Evolutionary conservation across 2,797 vertebrate genomes (phyloP).

Genomic region (Thripadectes ignobilis): DNA sequence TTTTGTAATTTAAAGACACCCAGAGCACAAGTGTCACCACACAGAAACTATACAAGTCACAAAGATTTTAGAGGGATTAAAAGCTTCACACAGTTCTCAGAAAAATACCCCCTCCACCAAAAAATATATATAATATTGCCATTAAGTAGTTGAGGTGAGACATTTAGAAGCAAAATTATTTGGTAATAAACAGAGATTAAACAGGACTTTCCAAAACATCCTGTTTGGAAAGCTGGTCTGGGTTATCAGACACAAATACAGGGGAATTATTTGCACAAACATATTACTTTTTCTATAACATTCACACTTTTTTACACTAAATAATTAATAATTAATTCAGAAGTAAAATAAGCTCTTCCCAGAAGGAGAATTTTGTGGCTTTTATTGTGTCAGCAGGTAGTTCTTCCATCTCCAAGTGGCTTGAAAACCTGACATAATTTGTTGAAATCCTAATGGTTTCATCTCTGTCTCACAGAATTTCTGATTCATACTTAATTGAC

Average conservation of each 20-base stretch:
- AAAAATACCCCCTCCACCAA: too few species aligned
- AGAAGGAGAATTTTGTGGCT: background rate
- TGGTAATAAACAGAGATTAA: background rate
- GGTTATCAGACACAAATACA: background rate
- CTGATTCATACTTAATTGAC: slow-evolving; percentile 56
- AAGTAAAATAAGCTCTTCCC: background rate
- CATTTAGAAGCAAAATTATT: background rate
- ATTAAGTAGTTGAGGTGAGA: background rate
- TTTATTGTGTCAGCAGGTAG: background rate
- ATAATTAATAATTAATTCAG: background rate
- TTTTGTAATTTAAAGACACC: background rate
- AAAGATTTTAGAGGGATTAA: background rate
- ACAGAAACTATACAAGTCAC: background rate
- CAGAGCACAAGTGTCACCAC: background rate
- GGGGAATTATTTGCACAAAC: background rate
- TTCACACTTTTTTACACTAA: background rate
- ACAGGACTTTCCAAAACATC: rapidly evolving
- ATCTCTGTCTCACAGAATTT: background rate
- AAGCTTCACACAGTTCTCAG: background rate
- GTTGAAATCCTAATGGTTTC: slow-evolving; percentile 31
- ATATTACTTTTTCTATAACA: rapidly evolving
- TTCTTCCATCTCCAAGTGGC: background rate
- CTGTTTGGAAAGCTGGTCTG: background rate
- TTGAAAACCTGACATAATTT: background rate
- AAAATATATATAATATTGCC: too few species aligned